Base-by-base conservation (phyloP, 2,888 invertebrate species). In the Seira musarum region DNA sequence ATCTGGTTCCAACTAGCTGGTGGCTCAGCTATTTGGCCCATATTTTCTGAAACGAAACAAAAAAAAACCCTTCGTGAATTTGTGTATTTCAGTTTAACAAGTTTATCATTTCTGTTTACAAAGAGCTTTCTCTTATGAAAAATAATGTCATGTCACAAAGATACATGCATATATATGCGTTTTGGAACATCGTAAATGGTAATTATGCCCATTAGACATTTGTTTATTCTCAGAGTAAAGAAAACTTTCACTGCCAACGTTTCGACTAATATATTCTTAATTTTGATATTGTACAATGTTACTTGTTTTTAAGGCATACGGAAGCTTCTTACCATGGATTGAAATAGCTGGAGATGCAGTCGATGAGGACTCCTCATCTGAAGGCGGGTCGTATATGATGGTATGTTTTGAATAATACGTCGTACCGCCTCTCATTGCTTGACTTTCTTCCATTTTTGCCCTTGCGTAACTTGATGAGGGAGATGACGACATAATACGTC, bases 331-430 rank as follows among this genome's bases (percentile, higher is more conserved):
- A 79, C 79, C 79, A 67, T 67, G 49, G 35, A 73, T 17, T 17
- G 72, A 79, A 46, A 67, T 79, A 49, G 46, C 74, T 57, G 80
- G 80, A 53, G 79, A 67, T 30, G 64, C 46, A 8, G 78, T 46
- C 73, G 74, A 70, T 10, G 68, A 49, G 10, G 75, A 75, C n/a
- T 60, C 70, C 13, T 70, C 77, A 65, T 80, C 80, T 1, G 80
- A 80, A 2, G 80, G 80, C 10, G 80, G 80, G n/a, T 80, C 69
- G 49, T 80, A 80, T 1, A 80, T 74, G 35, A 80, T 74, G 8
- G 80, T 69, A n/a, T 80, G 80, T 40, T 80, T 80, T 5, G 74
- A 74, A 46, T 68, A 35, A 53, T 22, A 40, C 15, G 40, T 61
- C 6, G 57, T 46, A 40, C 8, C 40, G 35, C n/a, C 61, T 17